Base-by-base conservation (phyloP, 2,797 vertebrate species). In the Lophotriccus pileatus region DNA sequence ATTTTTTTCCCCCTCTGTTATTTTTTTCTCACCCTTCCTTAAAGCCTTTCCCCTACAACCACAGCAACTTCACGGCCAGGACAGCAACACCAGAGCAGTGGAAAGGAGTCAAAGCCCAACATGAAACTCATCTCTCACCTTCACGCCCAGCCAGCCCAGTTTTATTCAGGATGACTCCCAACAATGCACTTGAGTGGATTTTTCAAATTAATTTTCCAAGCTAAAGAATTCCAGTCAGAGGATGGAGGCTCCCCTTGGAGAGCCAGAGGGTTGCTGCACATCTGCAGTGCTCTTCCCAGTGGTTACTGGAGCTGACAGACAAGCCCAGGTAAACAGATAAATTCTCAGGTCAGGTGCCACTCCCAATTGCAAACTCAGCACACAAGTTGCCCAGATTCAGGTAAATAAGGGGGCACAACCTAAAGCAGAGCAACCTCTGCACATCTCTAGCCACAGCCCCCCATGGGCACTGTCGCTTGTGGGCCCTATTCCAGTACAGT, bases 401-500 rank as follows among this genome's bases (percentile, higher is more conserved):
- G 23, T 37, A 47, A 76, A 56, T 2, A 1, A 50, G 23, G 21
- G 5, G 23, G 7, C 27, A 53, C 37, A 58, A 24, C 37, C 8
- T 18, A 41, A 52, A 62, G 47, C 20, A 47, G 25, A 47, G 52
- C 47, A 67, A 30, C 17, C 24, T 50, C n/a, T 55, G 25, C 39
- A 32, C 50, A 20, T 30, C 39, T 32, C 13, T 28, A 43, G 60
- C 39, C 28, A 30, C 59, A 32, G 39, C 4, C 4, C 39, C 52
- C 32, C 32, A 7, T 21, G 1, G 6, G 32, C 34, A 27, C 3
- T 0, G 14, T 10, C 0, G 0, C 28, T 43, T 34, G 17, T 1
- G 0, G 24, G 9, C 24, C 52, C n/a, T 12, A 5, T 36, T 72
- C 36, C 37, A 41, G 8, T 10, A 6, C 6, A 36, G 30, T 7